These are phyloP conservation scores for Drosophila willistoni DNA, from an alignment of 1,140 invertebrate genomes.

Conservation along the genomic window DNA sequence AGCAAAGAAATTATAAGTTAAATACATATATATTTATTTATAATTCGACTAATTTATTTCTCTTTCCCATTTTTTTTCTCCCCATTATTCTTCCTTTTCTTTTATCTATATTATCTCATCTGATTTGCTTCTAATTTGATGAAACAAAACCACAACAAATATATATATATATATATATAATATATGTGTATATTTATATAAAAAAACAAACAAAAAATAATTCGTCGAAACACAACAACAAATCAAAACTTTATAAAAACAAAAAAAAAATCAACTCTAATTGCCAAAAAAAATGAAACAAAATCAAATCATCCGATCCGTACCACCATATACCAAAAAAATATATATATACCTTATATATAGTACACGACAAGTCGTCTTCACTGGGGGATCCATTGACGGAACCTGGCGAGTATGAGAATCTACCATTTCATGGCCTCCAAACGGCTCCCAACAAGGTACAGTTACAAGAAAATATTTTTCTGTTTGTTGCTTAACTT, in stretches of 20 bases:
- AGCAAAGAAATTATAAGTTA: conserved; percentile 1
- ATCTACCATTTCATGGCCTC: conserved; percentile 95
- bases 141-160: conserved; percentile 7
- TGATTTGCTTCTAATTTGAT: conserved; percentile 51
- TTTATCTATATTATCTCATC: conserved; percentile 39
- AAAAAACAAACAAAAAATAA: conserved; percentile 32
- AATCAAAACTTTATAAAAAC: conserved; percentile 5
- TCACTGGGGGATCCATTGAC: conserved; percentile 83
- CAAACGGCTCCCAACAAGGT: conserved; percentile 96
- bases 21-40: conserved; percentile 45
- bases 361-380: conserved; percentile 83
- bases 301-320: conserved; percentile 53
- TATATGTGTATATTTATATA: conserved; percentile 15
- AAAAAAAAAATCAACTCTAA: conserved; percentile 37
- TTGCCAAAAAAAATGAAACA: too few species aligned
- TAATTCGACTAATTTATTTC: conserved; percentile 44
- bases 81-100: conserved; percentile 36
- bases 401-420: conserved; percentile 93
- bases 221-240: conserved; percentile 17
- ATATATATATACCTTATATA: conserved; percentile 64
- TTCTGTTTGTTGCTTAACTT: conserved; percentile 14
- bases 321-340: conserved; percentile 42
- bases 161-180: not conserved
- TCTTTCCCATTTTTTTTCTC: conserved; percentile 23
- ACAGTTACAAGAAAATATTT: conserved; percentile 69